Conservation (phyloP, 2,113 vertebrate genomes). For the Vireo altiloquus region DNA sequence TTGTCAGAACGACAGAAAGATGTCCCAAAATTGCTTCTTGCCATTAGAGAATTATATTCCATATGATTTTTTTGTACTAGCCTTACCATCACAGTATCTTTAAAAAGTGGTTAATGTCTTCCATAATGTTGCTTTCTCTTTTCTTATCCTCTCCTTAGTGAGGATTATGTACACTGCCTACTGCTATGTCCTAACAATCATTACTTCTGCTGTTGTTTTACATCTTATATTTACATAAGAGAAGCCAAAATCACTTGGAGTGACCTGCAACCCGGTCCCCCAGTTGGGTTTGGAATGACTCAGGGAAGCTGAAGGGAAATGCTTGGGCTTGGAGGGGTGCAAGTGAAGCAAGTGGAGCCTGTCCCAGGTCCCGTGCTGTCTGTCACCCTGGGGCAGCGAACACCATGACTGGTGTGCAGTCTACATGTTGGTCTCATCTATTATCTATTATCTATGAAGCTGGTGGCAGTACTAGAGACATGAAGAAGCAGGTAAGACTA, state of each 20-base stretch:
- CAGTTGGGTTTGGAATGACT: neutral
- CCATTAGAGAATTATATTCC: neutral
- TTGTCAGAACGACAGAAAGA: neutral
- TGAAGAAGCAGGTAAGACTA: neutral
- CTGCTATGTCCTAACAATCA: neutral
- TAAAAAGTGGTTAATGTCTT: neutral
- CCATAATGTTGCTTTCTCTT: neutral
- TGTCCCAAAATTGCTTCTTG: neutral
- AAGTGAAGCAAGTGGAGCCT: neutral
- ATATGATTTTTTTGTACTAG: neutral
- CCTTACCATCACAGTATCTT: neutral
- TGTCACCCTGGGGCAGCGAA: neutral
- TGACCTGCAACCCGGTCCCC: neutral
- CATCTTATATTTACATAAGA: neutral
- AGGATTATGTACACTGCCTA: neutral
- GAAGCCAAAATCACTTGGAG: neutral
- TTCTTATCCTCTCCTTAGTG: neutral
- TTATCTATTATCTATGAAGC: no score
- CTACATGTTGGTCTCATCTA: no score
- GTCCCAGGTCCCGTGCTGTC: accelerated
- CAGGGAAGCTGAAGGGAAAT: neutral
- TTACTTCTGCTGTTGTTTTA: neutral
- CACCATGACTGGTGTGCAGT: neutral
- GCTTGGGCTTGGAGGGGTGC: neutral
- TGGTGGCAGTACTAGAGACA: neutral